A percentile compares a stretch with the other conserved stretches of the same genome.
Conservation (phyloP, 2,113 vertebrate genomes). For the Cygnus atratus region DNA sequence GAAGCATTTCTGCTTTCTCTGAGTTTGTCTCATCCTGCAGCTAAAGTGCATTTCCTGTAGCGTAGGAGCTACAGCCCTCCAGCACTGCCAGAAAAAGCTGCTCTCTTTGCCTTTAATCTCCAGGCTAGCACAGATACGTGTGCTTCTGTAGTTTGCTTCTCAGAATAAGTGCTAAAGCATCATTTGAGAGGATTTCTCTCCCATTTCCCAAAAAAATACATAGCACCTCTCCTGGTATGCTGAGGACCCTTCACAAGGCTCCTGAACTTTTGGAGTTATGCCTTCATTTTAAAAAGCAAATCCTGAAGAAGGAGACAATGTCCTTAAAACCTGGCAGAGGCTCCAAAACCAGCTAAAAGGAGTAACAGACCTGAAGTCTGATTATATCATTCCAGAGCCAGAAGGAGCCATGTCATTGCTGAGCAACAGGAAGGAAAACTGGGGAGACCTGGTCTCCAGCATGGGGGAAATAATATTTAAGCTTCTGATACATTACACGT, state of each 20-base stretch:
- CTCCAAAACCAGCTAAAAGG: neutral
- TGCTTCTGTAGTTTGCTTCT: neutral
- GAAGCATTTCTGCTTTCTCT: neutral
- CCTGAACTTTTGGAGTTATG: neutral
- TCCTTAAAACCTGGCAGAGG: neutral
- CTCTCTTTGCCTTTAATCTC: neutral
- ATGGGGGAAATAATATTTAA: neutral
- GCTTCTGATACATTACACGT: rapidly evolving
- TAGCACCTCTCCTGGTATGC: neutral
- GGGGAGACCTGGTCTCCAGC: neutral
- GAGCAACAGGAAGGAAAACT: neutral
- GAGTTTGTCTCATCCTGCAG: neutral
- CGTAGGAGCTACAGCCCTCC: neutral
- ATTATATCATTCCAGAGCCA: neutral
- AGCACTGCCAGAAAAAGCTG: neutral
- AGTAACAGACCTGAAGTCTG: neutral
- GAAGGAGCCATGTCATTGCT: neutral
- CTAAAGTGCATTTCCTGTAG: neutral
- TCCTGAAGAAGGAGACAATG: neutral
- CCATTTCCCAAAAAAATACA: neutral
- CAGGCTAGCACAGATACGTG: neutral
- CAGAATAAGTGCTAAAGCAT: neutral
- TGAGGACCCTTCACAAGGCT: neutral
- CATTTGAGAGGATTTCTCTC: neutral
- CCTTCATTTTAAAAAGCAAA: neutral